Evolutionary conservation across 2,797 vertebrate species (phyloP).

Genomic region (Champsocephalus esox): DNA sequence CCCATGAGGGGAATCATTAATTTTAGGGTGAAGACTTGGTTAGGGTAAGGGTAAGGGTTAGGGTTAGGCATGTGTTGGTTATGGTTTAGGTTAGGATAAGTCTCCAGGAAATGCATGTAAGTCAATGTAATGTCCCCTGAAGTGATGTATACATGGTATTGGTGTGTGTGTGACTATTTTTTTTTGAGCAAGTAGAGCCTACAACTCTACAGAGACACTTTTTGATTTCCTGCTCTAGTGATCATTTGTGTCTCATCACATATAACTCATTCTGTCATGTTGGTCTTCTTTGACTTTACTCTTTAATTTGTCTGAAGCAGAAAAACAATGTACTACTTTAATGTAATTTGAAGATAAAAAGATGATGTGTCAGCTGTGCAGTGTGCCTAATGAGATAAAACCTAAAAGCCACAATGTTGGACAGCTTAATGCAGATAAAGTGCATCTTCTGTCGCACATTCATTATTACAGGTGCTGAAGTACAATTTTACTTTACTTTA

Average conservation of each 20-base stretch:
- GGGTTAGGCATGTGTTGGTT: too few relatives aligned
- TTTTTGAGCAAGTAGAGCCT: neutral
- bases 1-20: too few relatives aligned
- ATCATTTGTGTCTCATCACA: neutral
- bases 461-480: neutral
- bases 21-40: too few relatives aligned
- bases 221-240: constrained; percentile 15
- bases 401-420: neutral
- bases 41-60: too few relatives aligned
- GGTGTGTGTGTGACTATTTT: constrained; percentile 15
- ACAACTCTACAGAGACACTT: constrained; percentile 1
- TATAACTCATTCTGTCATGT: neutral
- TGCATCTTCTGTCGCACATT: neutral
- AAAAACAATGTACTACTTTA: neutral
- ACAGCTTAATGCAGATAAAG: neutral
- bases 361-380: neutral
- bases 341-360: neutral
- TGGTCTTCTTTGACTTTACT: constrained; percentile 2
- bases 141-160: too few relatives aligned
- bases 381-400: neutral
- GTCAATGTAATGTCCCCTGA: too few relatives aligned
- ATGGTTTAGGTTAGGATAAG: too few relatives aligned
- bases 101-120: too few relatives aligned
- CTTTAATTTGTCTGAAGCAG: neutral
- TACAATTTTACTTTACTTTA: neutral